Evolutionary conservation across 2,797 vertebrate genomes (phyloP), one percentile per base, ranked within the genome.

Genomic region (Sebastes matsubarae): DNA sequence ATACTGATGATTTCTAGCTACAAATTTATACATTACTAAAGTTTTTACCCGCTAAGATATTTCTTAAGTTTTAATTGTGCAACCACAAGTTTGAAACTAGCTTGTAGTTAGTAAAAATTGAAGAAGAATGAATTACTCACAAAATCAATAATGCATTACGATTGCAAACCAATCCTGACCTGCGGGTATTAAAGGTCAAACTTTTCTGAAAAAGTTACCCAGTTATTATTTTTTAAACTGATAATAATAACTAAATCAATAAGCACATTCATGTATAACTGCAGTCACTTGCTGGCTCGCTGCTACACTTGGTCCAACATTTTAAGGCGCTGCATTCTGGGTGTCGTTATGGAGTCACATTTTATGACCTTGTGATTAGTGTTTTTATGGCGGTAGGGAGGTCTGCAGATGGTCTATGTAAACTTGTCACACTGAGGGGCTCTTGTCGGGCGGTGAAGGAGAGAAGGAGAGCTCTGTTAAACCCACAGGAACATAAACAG

Each of bases 351-450:
- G 88, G 91, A 93, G 93, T 93, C 90, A 73, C 86, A 81, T 94
- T 93, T 94, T 93, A 94, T 92, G 92, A 92, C 89, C 90, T 92
- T 92, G 90, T 94, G 92, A 94, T 93, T 94, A 90, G 92, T 93
- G 92, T 93, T 94, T 95, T 94, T 93, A 93, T 90, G 89, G 90
- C 64, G 55, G 89, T 79, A 68, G 89, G 93, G 92, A 93, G 92
- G 92, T 93, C 92, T 92, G 92, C 93, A 93, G 91, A 93, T 94
- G 93, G 91, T 94, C 91, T 90, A 65, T 90, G 93, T 94, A 94
- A 94, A 93, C 93, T 93, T 93, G 91, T 94, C 92, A 91, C 91
- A 93, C 92, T 94, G 90, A 93, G 92, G 90, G 83, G 76, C 91
- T 94, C 87, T 93, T 94, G 94, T 94, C 74, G 80, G 86, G 78